These are phyloP conservation scores for Enteromius thamalakanensis DNA, from an alignment of 2,797 vertebrate genomes.

Conservation along the genomic window DNA sequence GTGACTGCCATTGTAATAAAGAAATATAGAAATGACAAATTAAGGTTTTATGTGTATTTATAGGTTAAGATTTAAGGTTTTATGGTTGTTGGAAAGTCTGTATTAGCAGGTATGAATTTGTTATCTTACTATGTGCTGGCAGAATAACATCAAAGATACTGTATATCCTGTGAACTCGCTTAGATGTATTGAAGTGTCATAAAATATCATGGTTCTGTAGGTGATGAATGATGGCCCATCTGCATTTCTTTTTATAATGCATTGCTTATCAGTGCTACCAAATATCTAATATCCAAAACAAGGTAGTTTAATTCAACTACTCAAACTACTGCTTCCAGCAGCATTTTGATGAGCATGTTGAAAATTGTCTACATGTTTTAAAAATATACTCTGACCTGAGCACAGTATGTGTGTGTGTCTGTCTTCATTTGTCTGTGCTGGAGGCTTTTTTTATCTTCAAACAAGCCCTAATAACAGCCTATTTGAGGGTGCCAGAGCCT, in stretches of 20 bases:
- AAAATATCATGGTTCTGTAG: slow-evolving; percentile 4
- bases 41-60: slow-evolving; percentile 16
- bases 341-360: background rate
- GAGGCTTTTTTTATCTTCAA: slow-evolving; percentile 76
- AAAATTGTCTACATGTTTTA: slow-evolving; percentile 43
- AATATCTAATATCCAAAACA: background rate
- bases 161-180: background rate
- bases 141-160: background rate
- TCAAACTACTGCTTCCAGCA: slow-evolving; percentile 5
- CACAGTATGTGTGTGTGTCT: slow-evolving; percentile 13
- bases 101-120: background rate
- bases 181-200: slow-evolving; percentile 15
- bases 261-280: background rate
- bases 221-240: background rate
- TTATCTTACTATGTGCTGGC: background rate
- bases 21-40: background rate
- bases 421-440: slow-evolving; percentile 34
- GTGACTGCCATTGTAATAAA: background rate
- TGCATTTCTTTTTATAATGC: background rate
- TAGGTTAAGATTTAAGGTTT: slow-evolving; percentile 26
- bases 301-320: background rate
- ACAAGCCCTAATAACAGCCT: slow-evolving; percentile 76
- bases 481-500: slow-evolving; percentile 70
- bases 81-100: background rate
- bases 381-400: slow-evolving; percentile 44